Evolutionary conservation across 2,888 invertebrate genomes (phyloP).

Genomic region (Athalia circularis): DNA sequence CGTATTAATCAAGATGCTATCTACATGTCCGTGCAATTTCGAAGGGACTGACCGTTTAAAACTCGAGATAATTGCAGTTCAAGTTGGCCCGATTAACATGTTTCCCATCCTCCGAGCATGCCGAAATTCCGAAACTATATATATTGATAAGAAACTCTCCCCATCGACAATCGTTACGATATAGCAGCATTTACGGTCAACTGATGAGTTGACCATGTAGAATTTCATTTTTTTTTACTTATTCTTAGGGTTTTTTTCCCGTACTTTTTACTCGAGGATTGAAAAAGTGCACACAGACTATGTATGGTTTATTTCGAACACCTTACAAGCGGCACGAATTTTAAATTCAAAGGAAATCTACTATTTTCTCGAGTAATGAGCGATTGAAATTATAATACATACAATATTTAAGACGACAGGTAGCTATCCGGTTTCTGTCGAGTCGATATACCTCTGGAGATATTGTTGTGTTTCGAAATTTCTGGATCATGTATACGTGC

Average conservation of each 20-base stretch:
- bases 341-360: conserved; percentile 40
- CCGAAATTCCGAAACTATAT: no score
- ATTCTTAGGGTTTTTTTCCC: not conserved
- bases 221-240: no score
- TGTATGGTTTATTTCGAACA: not conserved
- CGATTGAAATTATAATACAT: not conserved
- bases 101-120: no score
- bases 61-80: no score
- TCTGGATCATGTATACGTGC: not conserved
- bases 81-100: no score
- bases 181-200: no score
- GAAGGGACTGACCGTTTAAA: no score
- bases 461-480: not conserved
- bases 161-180: no score
- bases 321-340: conserved; percentile 14
- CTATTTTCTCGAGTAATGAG: conserved; percentile 29
- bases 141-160: no score
- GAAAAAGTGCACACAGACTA: not conserved
- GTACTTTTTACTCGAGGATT: not conserved
- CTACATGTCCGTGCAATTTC: no score
- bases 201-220: no score
- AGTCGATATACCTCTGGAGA: not conserved
- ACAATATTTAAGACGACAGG: not conserved
- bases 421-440: conserved; percentile 15
- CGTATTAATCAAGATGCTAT: no score